Evolutionary conservation across 2,888 invertebrate genomes (phyloP), one percentile per base, ranked within the genome.

Genomic region (Antheraea assamensis): DNA sequence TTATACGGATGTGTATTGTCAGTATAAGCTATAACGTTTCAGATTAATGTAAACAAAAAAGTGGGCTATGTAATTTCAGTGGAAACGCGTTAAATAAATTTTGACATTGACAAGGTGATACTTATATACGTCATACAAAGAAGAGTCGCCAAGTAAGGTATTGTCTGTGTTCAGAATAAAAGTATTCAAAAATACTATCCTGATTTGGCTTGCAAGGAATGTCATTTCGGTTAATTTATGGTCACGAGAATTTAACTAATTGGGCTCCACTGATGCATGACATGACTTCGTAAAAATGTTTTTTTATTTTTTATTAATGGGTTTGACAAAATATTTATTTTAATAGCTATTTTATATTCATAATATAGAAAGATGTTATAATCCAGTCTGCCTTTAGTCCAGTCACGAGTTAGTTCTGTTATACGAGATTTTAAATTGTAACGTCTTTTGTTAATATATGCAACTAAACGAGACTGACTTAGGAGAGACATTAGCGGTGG

Each of bases 171-270:
- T 35, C 42, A 74, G 17, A 72, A 74, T 72, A 72, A 74, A 72
- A 74, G 8, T 24, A 71, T 66, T 35, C 76, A 75, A 49, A 58
- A 64, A 71, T 64, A 24, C 58, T 64, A 17, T 13, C n/a, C 52
- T 66, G 61, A 35, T 70, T 68, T 52, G 42, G 42, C 27, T 55
- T 42, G 24, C 64, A 70, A 70, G 55, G 66, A 71, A 68, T 74
- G 87, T 87, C 88, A 86, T 86, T 79, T 83, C 76, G 78, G 76
- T 82, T 83, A 86, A 87, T 87, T 88, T 90, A 89, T 86, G 85
- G 83, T 76, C 81, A 83, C 84, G 83, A 80, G 84, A 79, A 79
- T 79, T 80, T 79, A 82, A 82, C 85, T 86, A 86, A 87, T 87
- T 86, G 85, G 85, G 68, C 24, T 55, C 42, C 61, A 66, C 71